Conservation (phyloP, 1,140 invertebrate genomes). For the Myzus persicae region DNA sequence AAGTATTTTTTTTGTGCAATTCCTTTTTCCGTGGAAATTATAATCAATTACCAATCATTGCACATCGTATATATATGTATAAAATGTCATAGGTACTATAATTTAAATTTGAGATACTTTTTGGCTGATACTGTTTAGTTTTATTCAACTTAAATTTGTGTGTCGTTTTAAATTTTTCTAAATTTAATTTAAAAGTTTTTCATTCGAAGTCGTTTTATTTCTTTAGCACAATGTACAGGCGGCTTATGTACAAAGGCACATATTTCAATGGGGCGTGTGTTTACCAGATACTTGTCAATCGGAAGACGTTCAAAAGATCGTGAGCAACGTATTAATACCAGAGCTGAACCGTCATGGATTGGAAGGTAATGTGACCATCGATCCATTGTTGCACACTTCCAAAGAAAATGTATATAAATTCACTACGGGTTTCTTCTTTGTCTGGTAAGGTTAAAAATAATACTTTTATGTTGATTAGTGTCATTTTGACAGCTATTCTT, state of each 20-base stretch:
- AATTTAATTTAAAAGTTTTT: not conserved
- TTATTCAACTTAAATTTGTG: not conserved
- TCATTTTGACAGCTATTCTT: not conserved
- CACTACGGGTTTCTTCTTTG: not conserved
- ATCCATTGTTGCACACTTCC: slow-evolving; percentile 42
- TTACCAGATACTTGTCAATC: slow-evolving; percentile 40
- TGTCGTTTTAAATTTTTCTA: not conserved
- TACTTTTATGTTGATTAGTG: not conserved
- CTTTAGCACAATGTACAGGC: slow-evolving; percentile 41
- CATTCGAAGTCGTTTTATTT: not conserved
- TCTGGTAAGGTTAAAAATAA: not conserved
- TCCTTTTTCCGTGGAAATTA: no score
- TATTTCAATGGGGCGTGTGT: slow-evolving; percentile 41
- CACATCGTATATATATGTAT: no score
- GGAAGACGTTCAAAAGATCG: slow-evolving; percentile 37
- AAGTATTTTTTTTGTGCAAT: no score
- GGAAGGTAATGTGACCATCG: slow-evolving; percentile 25
- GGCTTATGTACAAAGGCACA: slow-evolving; percentile 46
- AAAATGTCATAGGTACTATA: no score
- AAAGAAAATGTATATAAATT: slow-evolving; percentile 9
- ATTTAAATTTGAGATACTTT: no score
- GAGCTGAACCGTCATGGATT: slow-evolving; percentile 39
- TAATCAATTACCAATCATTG: no score
- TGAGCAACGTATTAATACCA: slow-evolving; percentile 38
- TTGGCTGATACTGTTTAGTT: not conserved